Conservation (phyloP, 2,797 vertebrate genomes). For the Rhinatrema bivittatum region DNA sequence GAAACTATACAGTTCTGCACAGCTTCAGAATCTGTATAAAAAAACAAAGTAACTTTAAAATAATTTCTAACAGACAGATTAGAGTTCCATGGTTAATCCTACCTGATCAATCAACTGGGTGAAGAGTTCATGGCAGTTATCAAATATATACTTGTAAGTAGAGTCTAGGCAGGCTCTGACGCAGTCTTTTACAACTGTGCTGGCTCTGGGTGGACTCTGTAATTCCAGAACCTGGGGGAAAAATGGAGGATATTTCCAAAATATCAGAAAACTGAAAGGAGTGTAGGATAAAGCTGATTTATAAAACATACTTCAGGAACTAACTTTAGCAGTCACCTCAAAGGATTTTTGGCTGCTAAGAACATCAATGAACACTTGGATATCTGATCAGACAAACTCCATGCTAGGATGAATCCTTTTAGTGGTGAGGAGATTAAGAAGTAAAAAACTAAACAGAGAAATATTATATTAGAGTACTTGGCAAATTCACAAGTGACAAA, state of each 20-base stretch:
- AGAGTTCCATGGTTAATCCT: constrained; percentile 17
- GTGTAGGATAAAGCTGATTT: neutral
- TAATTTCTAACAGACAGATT: no score
- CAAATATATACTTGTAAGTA: constrained; percentile 95
- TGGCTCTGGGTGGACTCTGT: constrained; percentile 88
- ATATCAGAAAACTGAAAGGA: neutral
- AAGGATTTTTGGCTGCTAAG: no score
- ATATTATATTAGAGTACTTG: no score
- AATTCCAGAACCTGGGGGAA: constrained; percentile 82
- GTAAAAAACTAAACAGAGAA: no score
- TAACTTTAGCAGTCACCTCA: neutral
- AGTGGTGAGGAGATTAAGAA: no score
- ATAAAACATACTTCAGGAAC: neutral
- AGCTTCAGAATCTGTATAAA: no score
- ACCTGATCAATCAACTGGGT: constrained; percentile 89
- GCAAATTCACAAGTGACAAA: no score
- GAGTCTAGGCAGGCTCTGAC: constrained; percentile 90
- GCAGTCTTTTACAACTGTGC: constrained; percentile 90
- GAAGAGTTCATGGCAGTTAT: constrained; percentile 94
- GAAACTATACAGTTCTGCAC: no score
- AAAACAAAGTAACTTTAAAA: no score
- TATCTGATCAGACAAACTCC: no score
- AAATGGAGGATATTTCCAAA: constrained; percentile 1
- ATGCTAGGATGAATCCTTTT: no score
- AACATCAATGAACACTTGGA: no score